Evolutionary conservation across 1,140 invertebrate species (phyloP).

Genomic region (Caenorhabditis briggsae): DNA sequence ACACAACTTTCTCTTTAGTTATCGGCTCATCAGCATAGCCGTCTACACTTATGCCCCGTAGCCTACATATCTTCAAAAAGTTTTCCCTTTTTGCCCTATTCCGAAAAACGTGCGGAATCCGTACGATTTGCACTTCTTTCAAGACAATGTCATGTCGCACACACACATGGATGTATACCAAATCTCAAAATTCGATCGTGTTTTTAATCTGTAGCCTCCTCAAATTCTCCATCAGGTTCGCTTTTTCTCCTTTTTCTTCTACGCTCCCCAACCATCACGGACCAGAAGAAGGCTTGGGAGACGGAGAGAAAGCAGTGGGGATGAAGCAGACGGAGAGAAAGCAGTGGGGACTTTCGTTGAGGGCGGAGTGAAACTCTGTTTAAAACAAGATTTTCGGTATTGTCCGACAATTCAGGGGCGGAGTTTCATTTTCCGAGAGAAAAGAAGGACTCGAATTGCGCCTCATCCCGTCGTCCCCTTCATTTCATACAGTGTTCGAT

Average conservation of each 20-base stretch:
- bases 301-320: slow-evolving; percentile 52
- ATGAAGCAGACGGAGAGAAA: slow-evolving; percentile 56
- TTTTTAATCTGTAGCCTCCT: slow-evolving; percentile 47
- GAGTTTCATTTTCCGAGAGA: slow-evolving; percentile 39
- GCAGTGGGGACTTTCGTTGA: slow-evolving; percentile 49
- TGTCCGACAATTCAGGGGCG: slow-evolving; percentile 37
- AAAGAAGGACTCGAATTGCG: slow-evolving; percentile 34
- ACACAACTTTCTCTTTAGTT: neutral
- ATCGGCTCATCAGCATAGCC: slow-evolving; percentile 26
- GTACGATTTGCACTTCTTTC: slow-evolving; percentile 16
- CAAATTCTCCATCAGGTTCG: slow-evolving; percentile 43
- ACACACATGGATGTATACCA: neutral
- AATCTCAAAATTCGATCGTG: slow-evolving; percentile 50
- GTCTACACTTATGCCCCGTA: slow-evolving; percentile 23
- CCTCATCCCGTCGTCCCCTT: slow-evolving; percentile 45
- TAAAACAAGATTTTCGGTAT: slow-evolving; percentile 54
- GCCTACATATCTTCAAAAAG: slow-evolving; percentile 6
- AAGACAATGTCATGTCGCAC: neutral
- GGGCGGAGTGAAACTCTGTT: slow-evolving; percentile 54
- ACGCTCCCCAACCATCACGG: neutral
- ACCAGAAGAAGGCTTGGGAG: slow-evolving; percentile 21
- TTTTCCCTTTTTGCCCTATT: neutral
- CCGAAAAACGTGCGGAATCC: slow-evolving; percentile 46
- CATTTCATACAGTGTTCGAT: slow-evolving; percentile 53
- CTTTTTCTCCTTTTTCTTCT: neutral